These are phyloP conservation scores for Drosophila emarginata DNA, from an alignment of 2,888 invertebrate genomes.

Conservation along the genomic window DNA sequence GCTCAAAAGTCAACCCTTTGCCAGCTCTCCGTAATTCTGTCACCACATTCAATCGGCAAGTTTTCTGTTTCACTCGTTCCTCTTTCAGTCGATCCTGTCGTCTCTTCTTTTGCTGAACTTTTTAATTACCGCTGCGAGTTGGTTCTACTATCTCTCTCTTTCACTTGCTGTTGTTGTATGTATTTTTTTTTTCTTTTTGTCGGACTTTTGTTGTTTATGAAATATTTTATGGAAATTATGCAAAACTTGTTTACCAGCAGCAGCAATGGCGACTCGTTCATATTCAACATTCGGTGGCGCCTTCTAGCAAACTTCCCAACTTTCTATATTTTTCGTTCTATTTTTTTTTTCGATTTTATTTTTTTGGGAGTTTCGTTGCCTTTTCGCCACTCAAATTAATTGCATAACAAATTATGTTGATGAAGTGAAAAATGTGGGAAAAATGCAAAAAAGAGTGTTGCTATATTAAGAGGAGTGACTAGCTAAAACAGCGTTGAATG, in stretches of 20 bases:
- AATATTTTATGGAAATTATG: slow-evolving; percentile 58
- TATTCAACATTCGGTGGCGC: slow-evolving; percentile 28
- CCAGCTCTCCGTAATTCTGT: neutral
- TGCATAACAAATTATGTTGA: slow-evolving; percentile 48
- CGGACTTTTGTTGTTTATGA: slow-evolving; percentile 53
- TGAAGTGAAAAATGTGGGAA: slow-evolving; percentile 31
- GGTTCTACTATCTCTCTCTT: neutral
- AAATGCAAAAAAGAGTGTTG: slow-evolving; percentile 9
- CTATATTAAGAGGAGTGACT: slow-evolving; percentile 2
- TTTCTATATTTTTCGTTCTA: neutral
- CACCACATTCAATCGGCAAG: slow-evolving; percentile 54
- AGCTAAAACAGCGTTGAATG: neutral
- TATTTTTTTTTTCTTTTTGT: slow-evolving; percentile 24
- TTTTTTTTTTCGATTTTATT: neutral
- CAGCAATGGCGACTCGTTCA: slow-evolving; percentile 15
- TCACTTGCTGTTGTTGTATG: slow-evolving; percentile 10
- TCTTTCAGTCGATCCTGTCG: slow-evolving; percentile 6
- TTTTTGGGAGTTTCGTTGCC: slow-evolving; percentile 32
- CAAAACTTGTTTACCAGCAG: slow-evolving; percentile 42
- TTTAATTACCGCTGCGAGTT: slow-evolving; percentile 62
- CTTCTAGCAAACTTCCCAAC: slow-evolving; percentile 8
- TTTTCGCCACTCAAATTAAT: slow-evolving; percentile 52
- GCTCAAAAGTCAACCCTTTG: neutral
- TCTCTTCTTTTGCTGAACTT: slow-evolving; percentile 52
- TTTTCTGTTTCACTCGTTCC: slow-evolving; percentile 33